Conservation (phyloP, 2,113 vertebrate species). For the Toxostoma redivivum region DNA sequence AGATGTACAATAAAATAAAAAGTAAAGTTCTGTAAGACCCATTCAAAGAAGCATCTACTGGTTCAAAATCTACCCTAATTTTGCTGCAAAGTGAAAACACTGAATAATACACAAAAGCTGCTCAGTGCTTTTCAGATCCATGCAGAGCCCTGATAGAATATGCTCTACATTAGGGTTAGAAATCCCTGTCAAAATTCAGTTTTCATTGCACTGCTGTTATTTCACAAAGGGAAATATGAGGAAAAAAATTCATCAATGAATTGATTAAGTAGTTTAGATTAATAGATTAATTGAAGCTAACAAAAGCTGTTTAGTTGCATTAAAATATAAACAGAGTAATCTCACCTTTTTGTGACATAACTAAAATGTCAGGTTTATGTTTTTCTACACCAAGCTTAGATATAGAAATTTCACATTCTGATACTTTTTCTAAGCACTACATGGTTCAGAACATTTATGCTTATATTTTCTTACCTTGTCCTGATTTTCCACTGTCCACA, state of each 20-base stretch:
- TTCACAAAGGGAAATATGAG: not conserved
- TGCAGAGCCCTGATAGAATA: not conserved
- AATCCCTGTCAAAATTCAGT: not conserved
- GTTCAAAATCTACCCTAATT: not conserved
- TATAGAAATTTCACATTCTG: not conserved
- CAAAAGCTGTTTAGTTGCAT: not conserved
- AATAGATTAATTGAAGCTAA: not conserved
- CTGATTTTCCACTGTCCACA: not conserved
- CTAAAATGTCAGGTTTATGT: not conserved
- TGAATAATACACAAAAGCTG: not conserved
- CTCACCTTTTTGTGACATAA: not conserved
- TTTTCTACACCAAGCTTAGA: not conserved
- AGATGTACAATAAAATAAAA: not conserved
- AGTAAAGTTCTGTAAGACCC: not conserved
- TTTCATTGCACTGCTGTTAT: not conserved
- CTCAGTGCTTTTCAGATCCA: not conserved
- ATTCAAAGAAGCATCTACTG: not conserved
- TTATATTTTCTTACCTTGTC: slow-evolving; percentile 61
- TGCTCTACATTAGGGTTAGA: not conserved
- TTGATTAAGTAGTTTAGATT: not conserved
- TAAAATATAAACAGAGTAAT: not conserved
- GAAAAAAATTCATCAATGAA: not conserved
- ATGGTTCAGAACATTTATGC: not conserved
- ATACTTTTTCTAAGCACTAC: not conserved
- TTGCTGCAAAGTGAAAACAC: not conserved